A percentile compares a stretch with the other conserved stretches of the same genome.
phyloP scores from a whole-genome alignment of 1,140 invertebrate species.

The Cyclargus thomasi region DNA sequence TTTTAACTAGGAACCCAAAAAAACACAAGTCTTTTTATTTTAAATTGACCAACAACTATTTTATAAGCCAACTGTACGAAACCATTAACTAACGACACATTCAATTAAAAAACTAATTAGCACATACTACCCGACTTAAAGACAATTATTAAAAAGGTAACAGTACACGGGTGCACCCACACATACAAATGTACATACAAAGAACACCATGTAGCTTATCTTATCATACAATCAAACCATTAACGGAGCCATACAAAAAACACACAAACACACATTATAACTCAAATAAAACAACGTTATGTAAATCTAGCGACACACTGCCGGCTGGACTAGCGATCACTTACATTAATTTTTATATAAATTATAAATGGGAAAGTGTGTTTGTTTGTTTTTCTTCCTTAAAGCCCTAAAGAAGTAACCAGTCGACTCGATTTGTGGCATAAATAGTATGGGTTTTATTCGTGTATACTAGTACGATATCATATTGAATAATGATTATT shows the following conservation, averaged over 20 bases:
- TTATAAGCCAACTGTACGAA: not conserved
- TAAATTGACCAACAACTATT: no score
- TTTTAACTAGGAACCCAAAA: no score
- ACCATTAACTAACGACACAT: conserved; percentile 7
- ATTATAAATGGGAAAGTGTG: no score
- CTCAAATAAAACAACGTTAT: conserved; percentile 46
- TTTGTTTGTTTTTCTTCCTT: no score
- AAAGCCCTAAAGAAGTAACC: no score
- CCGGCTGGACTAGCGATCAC: not conserved
- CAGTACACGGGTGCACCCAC: conserved; percentile 33
- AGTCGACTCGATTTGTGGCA: no score
- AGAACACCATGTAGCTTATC: conserved; percentile 54
- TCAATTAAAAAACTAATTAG: conserved; percentile 16
- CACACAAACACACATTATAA: conserved; percentile 49
- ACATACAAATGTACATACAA: conserved; percentile 66
- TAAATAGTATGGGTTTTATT: no score
- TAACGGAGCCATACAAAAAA: conserved; percentile 62
- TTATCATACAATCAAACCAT: conserved; percentile 66
- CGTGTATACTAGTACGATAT: no score
- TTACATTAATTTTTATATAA: no score
- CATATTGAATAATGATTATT: no score
- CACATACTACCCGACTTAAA: conserved; percentile 13
- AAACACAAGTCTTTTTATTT: no score
- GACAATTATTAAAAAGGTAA: conserved; percentile 24
- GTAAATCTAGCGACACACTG: conserved; percentile 43